Conservation (phyloP, 2,888 invertebrate genomes). For the Congeria kusceri region DNA sequence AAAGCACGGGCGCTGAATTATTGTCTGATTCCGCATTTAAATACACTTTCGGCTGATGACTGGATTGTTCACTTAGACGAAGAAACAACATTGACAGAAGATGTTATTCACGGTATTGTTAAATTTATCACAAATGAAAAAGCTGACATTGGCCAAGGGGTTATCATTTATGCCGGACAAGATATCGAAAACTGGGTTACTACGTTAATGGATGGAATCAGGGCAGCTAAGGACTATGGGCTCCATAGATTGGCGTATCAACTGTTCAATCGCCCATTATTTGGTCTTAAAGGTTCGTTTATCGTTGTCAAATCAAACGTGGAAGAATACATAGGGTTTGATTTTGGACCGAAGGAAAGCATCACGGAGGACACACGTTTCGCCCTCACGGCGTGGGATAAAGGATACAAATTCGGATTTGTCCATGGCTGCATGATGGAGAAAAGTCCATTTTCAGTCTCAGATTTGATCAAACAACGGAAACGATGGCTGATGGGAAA, state of each 20-base stretch:
- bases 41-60: conserved; percentile 43
- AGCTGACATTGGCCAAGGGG: conserved; percentile 53
- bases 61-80: conserved; percentile 57
- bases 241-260: conserved; percentile 37
- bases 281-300: conserved; percentile 54
- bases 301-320: conserved; percentile 41
- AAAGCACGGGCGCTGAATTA: conserved; percentile 63
- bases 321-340: conserved; percentile 40
- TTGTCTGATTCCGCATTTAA: conserved; percentile 36
- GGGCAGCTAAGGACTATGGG: conserved; percentile 46
- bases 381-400: conserved; percentile 42
- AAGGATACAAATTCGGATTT: conserved; percentile 48
- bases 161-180: conserved; percentile 42
- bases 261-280: conserved; percentile 39
- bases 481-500: conserved; percentile 55
- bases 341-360: conserved; percentile 55
- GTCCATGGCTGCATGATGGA: conserved; percentile 53
- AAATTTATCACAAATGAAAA: conserved; percentile 40
- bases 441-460: conserved; percentile 45
- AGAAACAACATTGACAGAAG: conserved; percentile 38
- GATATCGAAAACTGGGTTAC: conserved; percentile 52
- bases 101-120: conserved; percentile 41
- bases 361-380: conserved; percentile 56
- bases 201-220: conserved; percentile 42
- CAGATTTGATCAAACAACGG: conserved; percentile 48